A percentile compares a stretch with the other conserved stretches of the same genome.
These are phyloP conservation scores for Cydia strobilella DNA, from an alignment of 1,140 invertebrate species.

Conservation along the genomic window DNA sequence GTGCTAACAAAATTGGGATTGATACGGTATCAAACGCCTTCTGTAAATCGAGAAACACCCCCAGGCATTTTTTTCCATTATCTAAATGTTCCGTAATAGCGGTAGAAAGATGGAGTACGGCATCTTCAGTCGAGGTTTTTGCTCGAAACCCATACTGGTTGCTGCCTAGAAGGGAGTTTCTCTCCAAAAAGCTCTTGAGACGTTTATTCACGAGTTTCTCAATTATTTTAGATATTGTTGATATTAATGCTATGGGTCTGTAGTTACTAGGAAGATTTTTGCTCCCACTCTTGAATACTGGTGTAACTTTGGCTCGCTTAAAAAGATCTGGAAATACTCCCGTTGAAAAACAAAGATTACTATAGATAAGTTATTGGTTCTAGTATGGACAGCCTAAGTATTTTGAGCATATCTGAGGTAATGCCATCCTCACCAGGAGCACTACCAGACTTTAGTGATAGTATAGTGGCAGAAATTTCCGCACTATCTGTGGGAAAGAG, in stretches of 20 bases:
- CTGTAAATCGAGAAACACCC: constrained; percentile 3
- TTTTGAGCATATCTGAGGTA: no score
- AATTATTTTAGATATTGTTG: no score
- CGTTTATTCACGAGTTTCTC: constrained; percentile 20
- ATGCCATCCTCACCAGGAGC: no score
- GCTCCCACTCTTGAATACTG: constrained; percentile 32
- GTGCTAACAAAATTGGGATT: neutral
- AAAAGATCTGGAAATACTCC: constrained; percentile 6
- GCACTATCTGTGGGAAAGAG: no score
- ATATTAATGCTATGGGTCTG: constrained; percentile 28
- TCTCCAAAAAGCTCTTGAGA: constrained; percentile 8
- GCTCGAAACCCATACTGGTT: constrained; percentile 32
- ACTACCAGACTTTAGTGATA: no score
- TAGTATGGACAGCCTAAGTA: no score
- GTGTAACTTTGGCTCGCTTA: constrained; percentile 26
- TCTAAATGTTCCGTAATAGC: constrained; percentile 8
- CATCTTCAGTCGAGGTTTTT: constrained; percentile 29
- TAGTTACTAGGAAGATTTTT: constrained; percentile 14
- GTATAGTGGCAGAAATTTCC: no score
- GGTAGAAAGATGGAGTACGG: constrained; percentile 14
- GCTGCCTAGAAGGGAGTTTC: constrained; percentile 4
- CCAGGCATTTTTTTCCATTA: constrained; percentile 20
- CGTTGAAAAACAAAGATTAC: neutral
- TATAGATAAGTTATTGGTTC: neutral
- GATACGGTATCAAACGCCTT: no score